Percentiles rank a stretch among this genome's conserved stretches.
Evolutionary conservation across 2,888 invertebrate genomes (phyloP).

Genomic region (Andrena fulva): DNA sequence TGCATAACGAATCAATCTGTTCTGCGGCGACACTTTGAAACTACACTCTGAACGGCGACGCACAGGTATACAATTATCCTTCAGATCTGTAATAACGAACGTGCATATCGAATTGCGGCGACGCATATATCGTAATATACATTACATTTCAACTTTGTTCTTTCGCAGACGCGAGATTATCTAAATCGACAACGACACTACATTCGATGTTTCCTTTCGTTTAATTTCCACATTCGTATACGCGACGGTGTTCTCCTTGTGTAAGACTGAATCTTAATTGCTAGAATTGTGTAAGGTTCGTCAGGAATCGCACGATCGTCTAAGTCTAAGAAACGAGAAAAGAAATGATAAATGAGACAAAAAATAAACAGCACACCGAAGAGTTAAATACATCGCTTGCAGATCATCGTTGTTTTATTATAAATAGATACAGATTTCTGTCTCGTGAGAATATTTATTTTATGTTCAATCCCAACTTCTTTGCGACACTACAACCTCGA

Average conservation of each 20-base stretch:
- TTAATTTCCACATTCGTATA: constrained; percentile 24
- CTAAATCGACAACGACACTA: constrained; percentile 15
- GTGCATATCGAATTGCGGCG: constrained; percentile 55
- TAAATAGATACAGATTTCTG: constrained; percentile 43
- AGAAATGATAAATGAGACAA: background rate
- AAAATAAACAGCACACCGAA: background rate
- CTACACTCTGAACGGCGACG: constrained; percentile 38
- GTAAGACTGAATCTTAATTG: constrained; percentile 67
- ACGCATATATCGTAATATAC: constrained; percentile 53
- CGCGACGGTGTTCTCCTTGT: constrained; percentile 37
- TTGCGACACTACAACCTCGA: constrained; percentile 73
- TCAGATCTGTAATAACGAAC: constrained; percentile 47
- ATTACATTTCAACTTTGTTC: constrained; percentile 32
- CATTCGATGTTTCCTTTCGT: background rate
- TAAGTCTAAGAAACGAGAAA: constrained; percentile 11
- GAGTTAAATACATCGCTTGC: constrained; percentile 43
- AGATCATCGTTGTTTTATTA: constrained; percentile 51
- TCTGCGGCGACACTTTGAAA: constrained; percentile 25
- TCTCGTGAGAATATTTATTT: constrained; percentile 67
- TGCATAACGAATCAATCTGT: constrained; percentile 33
- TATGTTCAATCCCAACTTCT: constrained; percentile 61
- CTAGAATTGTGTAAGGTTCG: constrained; percentile 46
- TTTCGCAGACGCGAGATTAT: background rate
- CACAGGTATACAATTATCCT: constrained; percentile 43
- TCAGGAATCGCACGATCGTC: constrained; percentile 21